A percentile compares a stretch with the other conserved stretches of the same genome.
These are phyloP conservation scores for Micrasema minimum DNA, from an alignment of 1,140 invertebrate species.

Conservation along the genomic window DNA sequence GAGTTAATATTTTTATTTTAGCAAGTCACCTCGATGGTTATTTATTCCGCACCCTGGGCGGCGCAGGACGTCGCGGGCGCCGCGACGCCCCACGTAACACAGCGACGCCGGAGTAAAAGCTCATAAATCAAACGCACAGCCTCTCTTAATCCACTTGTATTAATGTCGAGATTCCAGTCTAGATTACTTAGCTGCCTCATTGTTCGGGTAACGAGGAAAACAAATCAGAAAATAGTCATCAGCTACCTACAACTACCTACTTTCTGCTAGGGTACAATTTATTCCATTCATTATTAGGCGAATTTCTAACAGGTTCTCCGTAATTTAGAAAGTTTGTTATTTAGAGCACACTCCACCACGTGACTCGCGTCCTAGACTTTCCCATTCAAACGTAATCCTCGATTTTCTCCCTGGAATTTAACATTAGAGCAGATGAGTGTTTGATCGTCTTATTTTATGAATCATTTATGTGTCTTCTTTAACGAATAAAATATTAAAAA, in stretches of 20 bases:
- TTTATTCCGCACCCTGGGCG: not conserved
- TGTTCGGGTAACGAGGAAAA: conserved; percentile 1
- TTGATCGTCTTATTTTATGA: too few relatives aligned
- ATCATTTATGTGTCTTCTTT: too few relatives aligned
- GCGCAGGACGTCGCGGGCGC: conserved; percentile 11
- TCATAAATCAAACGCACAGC: conserved; percentile 50
- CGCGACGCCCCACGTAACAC: conserved; percentile 1
- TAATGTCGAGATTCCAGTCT: conserved; percentile 41
- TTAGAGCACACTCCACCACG: too few relatives aligned
- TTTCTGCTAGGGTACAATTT: too few relatives aligned
- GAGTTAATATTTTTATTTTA: conserved; percentile 30
- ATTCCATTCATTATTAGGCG: too few relatives aligned
- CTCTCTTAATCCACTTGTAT: conserved; percentile 49
- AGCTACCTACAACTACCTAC: not conserved
- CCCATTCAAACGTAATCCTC: too few relatives aligned
- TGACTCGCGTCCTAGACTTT: too few relatives aligned
- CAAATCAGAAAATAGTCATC: conserved; percentile 11
- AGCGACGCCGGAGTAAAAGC: conserved; percentile 33
- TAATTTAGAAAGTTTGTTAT: too few relatives aligned
- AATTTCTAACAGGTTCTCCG: too few relatives aligned
- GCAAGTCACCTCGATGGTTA: conserved; percentile 31
- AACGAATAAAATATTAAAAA: too few relatives aligned
- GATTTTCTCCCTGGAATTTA: too few relatives aligned
- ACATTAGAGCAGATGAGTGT: too few relatives aligned
- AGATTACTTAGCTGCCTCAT: conserved; percentile 28